Evolutionary conservation across 2,797 vertebrate species (phyloP).

Genomic region (Simalia tracyae): DNA sequence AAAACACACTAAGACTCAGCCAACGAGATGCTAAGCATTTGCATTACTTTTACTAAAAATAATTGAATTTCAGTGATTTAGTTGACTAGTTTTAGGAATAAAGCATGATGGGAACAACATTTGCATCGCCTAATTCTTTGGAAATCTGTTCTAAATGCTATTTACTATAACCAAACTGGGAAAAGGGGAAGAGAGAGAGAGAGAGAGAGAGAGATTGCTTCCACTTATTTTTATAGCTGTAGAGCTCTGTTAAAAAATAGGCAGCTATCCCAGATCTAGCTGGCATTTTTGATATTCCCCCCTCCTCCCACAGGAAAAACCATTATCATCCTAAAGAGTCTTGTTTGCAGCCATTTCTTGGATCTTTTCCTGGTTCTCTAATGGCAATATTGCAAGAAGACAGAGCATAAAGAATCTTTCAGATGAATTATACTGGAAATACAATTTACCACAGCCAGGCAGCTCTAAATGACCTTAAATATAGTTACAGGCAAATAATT

Average conservation of each 20-base stretch:
- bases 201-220: background rate
- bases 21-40: background rate
- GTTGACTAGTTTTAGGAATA: background rate
- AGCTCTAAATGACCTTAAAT: constrained; percentile 37
- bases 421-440: constrained; percentile 27
- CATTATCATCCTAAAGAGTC: constrained; percentile 19
- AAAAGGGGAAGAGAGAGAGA: background rate
- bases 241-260: constrained; percentile 28
- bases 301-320: constrained; percentile 4
- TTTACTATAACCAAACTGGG: background rate
- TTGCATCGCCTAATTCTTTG: background rate
- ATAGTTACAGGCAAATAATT: constrained; percentile 22
- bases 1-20: background rate
- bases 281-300: constrained; percentile 27
- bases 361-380: constrained; percentile 18
- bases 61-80: background rate
- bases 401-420: background rate
- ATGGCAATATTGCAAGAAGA: constrained; percentile 21
- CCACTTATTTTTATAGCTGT: constrained; percentile 24
- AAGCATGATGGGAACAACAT: background rate
- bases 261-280: constrained; percentile 9
- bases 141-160: constrained; percentile 38
- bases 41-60: background rate
- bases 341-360: constrained; percentile 29
- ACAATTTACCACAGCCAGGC: constrained; percentile 19